Conservation (phyloP, 2,888 invertebrate species). For the Boloria euphrosyne region DNA sequence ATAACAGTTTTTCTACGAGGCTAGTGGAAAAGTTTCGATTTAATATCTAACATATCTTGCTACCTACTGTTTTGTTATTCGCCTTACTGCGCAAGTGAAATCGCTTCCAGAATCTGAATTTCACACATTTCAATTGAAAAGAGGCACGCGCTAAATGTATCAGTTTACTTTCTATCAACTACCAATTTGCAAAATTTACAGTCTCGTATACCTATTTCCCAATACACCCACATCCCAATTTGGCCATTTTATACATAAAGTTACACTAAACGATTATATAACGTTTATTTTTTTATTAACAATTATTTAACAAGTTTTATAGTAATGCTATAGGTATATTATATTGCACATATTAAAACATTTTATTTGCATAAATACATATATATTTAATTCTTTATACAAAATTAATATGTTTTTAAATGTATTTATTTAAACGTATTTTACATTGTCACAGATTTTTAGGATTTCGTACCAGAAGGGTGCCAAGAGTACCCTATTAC, state of each 20-base stretch:
- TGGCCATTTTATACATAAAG: neutral
- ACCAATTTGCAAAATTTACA: conserved; percentile 53
- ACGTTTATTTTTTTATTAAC: conserved; percentile 1
- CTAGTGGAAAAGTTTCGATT: conserved; percentile 53
- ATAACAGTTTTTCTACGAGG: conserved; percentile 50
- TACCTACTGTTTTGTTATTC: neutral
- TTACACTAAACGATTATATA: neutral
- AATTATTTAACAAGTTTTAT: conserved; percentile 4
- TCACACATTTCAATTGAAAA: conserved; percentile 57
- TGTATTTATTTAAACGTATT: no score
- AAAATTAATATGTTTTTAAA: no score
- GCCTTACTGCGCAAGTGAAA: conserved; percentile 55
- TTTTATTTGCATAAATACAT: no score
- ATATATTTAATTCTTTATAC: no score
- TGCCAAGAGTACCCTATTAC: no score
- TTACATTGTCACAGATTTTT: no score
- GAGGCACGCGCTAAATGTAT: conserved; percentile 61
- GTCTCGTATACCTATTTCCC: conserved; percentile 50
- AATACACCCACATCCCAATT: neutral
- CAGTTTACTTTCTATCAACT: conserved; percentile 61
- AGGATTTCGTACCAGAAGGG: no score
- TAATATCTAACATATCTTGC: conserved; percentile 17
- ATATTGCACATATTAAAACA: neutral
- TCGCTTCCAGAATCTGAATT: conserved; percentile 58
- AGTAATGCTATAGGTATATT: neutral